phyloP scores from a whole-genome alignment of 2,797 vertebrate species.

The Distichodus sexfasciatus region DNA sequence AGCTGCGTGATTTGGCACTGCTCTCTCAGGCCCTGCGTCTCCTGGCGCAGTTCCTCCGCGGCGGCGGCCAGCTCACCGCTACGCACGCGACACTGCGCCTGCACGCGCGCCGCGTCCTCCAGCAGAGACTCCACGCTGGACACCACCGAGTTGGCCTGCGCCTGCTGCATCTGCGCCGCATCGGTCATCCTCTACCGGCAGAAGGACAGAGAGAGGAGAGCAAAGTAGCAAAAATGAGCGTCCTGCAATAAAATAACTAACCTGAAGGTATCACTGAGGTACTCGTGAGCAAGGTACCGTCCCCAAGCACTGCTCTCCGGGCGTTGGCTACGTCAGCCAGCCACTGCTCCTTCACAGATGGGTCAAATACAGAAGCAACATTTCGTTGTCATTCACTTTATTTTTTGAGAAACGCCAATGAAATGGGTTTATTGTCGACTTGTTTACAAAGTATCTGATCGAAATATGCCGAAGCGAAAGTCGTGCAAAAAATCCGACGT shows the following conservation, averaged over 20 bases:
- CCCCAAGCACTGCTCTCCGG: no score
- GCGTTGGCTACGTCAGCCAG: no score
- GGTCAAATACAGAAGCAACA: no score
- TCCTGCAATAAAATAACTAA: background rate
- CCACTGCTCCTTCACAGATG: no score
- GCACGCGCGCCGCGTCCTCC: constrained; percentile 63
- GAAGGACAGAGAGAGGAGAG: constrained; percentile 35
- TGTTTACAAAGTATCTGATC: no score
- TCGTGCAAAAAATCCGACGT: no score
- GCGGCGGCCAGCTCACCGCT: constrained; percentile 61
- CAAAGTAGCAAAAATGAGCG: constrained; percentile 45
- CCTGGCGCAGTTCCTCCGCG: constrained; percentile 61
- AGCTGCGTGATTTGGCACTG: constrained; percentile 65
- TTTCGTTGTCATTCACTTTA: no score
- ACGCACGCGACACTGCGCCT: constrained; percentile 65
- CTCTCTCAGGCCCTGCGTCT: constrained; percentile 62
- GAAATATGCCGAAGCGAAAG: no score
- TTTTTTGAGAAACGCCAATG: no score
- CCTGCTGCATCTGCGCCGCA: constrained; percentile 60
- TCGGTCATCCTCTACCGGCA: constrained; percentile 64
- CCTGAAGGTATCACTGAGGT: no score
- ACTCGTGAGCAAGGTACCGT: no score
- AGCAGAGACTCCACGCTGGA: constrained; percentile 74
- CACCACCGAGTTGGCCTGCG: constrained; percentile 66
- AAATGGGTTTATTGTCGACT: no score